Conservation (phyloP, 2,888 invertebrate genomes). For the Epistrophella euchroma region DNA sequence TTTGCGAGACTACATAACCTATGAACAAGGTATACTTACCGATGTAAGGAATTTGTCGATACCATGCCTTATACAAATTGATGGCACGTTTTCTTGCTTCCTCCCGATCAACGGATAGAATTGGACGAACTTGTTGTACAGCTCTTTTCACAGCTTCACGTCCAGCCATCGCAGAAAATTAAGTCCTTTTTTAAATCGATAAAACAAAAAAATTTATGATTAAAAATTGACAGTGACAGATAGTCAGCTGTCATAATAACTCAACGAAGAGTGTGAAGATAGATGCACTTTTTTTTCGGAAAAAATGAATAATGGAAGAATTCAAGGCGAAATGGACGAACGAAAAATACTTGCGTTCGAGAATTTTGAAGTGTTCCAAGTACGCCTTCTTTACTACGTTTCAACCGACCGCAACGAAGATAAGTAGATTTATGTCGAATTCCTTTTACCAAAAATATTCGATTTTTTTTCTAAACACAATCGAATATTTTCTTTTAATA, state of each 20-base stretch:
- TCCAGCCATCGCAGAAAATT: constrained; percentile 77
- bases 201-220: constrained; percentile 51
- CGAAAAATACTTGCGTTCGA: no score
- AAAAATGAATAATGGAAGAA: background rate
- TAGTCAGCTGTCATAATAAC: constrained; percentile 33
- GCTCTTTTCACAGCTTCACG: constrained; percentile 84
- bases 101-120: constrained; percentile 90
- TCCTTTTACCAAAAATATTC: no score
- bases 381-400: no score
- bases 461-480: no score
- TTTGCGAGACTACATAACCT: constrained; percentile 52
- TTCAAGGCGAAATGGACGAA: background rate
- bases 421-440: no score
- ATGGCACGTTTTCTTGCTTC: constrained; percentile 94
- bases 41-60: constrained; percentile 94
- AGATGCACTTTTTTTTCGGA: background rate
- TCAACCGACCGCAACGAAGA: no score
- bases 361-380: no score
- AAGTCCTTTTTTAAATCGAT: constrained; percentile 7
- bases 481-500: no score
- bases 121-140: constrained; percentile 91
- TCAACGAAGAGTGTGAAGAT: constrained; percentile 11
- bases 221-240: constrained; percentile 47
- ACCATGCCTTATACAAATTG: constrained; percentile 97
- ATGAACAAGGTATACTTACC: constrained; percentile 86